Evolutionary conservation across 2,113 vertebrate species (phyloP), one percentile per base, ranked within the genome.

Genomic region (Thryonomys swinderianus): DNA sequence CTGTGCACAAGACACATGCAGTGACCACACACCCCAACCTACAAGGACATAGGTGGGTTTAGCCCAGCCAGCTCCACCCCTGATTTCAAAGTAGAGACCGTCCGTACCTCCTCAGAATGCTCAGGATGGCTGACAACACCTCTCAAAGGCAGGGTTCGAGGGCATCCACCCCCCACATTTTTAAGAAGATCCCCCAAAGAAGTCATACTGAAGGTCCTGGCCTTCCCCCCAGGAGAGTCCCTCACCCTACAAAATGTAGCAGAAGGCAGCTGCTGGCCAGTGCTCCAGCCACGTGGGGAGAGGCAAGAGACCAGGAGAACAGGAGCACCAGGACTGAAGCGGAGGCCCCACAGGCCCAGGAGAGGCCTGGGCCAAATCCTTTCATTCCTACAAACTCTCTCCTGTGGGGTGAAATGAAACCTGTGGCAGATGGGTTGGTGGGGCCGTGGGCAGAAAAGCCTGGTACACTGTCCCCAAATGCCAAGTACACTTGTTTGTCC

Each of bases 221-320:
- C 16, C 25, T 16, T 0, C 69, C 27, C 21, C 0, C 2, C 57
- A 85, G 27, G 16, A 32, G 0, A 10, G 73, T 2, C 21, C 27
- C 2, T 48, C 1, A 3, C 25, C 9, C 37, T 6, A 20, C 18
- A 76, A n/a, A 67, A 66, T 84, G 51, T 40, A 5, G 20, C 14
- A 17, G 57, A 85, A 74, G n/a, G 1, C 45, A 48, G 10, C 40
- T 6, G 9, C 17, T 59, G 2, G 0, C 2, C 2, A 7, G 57
- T 14, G 32, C 32, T 57, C 5, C 30, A 48, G 21, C 2, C 12
- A 6, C 13, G 48, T 51, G 30, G 7, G 42, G 87, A 61, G 23
- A 91, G 37, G 27, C 48, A 51, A 10, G 48, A 5, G 48, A 51
- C 23, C 7, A 51, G 0, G 0, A 59, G 0, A 0, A 76, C 45